phyloP scores from a whole-genome alignment of 2,888 invertebrate genomes.

The Helleia helle region DNA sequence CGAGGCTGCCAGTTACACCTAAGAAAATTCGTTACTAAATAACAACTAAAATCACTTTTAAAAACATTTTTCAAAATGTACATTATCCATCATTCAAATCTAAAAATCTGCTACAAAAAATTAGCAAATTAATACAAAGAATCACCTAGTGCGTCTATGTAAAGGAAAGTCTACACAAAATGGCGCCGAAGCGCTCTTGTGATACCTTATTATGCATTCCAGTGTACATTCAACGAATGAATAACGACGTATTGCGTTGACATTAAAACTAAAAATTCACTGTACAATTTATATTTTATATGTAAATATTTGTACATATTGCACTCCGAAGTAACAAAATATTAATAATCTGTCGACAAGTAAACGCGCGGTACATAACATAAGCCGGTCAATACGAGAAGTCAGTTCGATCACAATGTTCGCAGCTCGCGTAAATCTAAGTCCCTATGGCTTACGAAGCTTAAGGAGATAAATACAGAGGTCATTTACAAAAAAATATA shows the following conservation, averaged over 20 bases:
- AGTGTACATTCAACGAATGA: conserved; percentile 64
- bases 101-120: conserved; percentile 69
- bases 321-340: conserved; percentile 77
- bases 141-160: conserved; percentile 66
- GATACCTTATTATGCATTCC: conserved; percentile 66
- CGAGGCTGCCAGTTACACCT: conserved; percentile 60
- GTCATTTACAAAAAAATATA: conserved; percentile 73
- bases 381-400: conserved; percentile 58
- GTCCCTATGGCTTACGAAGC: conserved; percentile 70
- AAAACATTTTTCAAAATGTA: conserved; percentile 69
- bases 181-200: conserved; percentile 46
- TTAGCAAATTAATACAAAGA: conserved; percentile 72
- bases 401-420: conserved; percentile 64
- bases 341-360: conserved; percentile 63
- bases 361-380: conserved; percentile 54
- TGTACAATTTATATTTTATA: conserved; percentile 70
- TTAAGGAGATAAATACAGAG: conserved; percentile 72
- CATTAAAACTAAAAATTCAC: conserved; percentile 71
- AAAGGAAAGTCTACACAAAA: conserved; percentile 70
- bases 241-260: conserved; percentile 66
- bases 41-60: conserved; percentile 73
- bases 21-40: conserved; percentile 70
- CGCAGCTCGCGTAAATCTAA: conserved; percentile 60
- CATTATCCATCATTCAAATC: conserved; percentile 67
- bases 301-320: conserved; percentile 83